Evolutionary conservation across 2,888 invertebrate genomes (phyloP).

Genomic region (Torymus auratus): DNA sequence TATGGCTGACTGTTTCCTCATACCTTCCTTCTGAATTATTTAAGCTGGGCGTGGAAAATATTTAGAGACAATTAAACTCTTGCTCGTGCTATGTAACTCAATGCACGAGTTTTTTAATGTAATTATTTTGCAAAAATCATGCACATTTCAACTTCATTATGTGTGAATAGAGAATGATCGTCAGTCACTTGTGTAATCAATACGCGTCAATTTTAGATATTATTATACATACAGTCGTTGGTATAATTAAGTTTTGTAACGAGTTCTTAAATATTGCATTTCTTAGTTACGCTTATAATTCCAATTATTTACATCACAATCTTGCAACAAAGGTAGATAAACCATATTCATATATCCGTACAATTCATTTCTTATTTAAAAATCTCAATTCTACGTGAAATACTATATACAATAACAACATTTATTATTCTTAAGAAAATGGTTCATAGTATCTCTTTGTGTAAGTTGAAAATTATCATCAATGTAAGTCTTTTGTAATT

Average conservation of each 20-base stretch:
- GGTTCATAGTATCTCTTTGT: too few species aligned
- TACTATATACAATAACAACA: too few species aligned
- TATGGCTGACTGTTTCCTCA: slow-evolving; percentile 42
- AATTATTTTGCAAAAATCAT: slow-evolving; percentile 28
- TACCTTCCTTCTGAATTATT: slow-evolving; percentile 44
- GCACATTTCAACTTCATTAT: slow-evolving; percentile 5
- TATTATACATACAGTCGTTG: not conserved
- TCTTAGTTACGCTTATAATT: not conserved
- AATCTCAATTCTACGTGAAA: not conserved
- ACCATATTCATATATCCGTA: slow-evolving; percentile 1
- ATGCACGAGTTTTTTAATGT: slow-evolving; percentile 12
- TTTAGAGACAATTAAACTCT: slow-evolving; percentile 40
- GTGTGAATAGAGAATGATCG: slow-evolving; percentile 1
- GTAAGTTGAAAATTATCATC: not conserved
- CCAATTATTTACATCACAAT: not conserved
- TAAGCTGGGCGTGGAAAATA: slow-evolving; percentile 39
- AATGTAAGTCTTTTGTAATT: slow-evolving; percentile 3
- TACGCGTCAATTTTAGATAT: slow-evolving; percentile 1
- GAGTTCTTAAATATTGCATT: not conserved
- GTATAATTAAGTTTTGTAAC: slow-evolving; percentile 19
- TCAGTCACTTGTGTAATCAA: slow-evolving; percentile 7
- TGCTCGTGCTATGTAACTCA: not conserved
- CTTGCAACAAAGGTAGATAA: not conserved
- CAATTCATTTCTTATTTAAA: not conserved
- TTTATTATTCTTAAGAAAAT: too few species aligned